phyloP scores from a whole-genome alignment of 2,113 vertebrate species.

The Sarotherodon lohbergeri region DNA sequence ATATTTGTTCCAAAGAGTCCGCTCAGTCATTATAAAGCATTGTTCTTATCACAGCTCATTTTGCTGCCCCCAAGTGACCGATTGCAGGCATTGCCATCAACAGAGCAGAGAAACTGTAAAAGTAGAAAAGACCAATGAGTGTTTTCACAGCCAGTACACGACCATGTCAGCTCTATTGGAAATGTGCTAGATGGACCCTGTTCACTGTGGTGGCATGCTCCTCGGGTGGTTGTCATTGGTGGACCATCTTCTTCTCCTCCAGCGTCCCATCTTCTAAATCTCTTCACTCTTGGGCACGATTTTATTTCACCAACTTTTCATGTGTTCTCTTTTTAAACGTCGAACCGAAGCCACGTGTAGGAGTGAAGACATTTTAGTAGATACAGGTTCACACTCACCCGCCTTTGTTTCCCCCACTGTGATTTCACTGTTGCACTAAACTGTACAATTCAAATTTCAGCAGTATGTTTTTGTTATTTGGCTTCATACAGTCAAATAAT shows the following conservation, averaged over 20 bases:
- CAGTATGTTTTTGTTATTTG: constrained; percentile 35
- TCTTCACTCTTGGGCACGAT: constrained; percentile 54
- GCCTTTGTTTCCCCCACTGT: background rate
- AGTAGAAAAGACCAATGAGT: background rate
- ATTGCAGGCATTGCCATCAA: background rate
- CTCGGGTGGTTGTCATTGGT: background rate
- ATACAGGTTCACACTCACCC: background rate
- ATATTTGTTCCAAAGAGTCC: background rate
- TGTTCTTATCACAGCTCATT: background rate
- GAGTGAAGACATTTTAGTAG: constrained; percentile 57
- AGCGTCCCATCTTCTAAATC: constrained; percentile 2
- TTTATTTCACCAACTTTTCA: background rate
- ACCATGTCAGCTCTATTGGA: constrained; percentile 14
- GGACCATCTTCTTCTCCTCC: background rate
- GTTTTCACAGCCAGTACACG: background rate
- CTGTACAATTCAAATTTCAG: background rate
- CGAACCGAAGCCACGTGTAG: background rate
- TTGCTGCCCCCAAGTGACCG: background rate
- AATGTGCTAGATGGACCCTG: constrained; percentile 46
- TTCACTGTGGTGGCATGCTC: constrained; percentile 32
- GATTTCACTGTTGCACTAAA: background rate
- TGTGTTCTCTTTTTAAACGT: background rate
- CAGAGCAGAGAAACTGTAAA: background rate
- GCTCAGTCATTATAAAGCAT: background rate
- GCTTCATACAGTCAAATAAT: constrained; percentile 38